Evolutionary conservation across 1,140 invertebrate species (phyloP).

Genomic region (Steinernema khuongi): DNA sequence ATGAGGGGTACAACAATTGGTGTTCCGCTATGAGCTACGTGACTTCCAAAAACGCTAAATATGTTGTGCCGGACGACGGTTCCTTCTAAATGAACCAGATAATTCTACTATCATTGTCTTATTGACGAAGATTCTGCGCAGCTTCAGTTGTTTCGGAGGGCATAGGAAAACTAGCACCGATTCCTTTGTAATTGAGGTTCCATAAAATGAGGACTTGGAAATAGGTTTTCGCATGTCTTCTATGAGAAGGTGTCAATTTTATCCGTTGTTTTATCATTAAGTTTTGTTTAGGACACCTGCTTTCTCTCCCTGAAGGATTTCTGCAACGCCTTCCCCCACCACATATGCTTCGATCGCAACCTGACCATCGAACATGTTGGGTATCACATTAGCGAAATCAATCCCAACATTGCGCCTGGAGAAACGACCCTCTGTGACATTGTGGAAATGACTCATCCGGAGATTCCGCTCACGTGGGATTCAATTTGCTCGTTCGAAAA

Average conservation of each 20-base stretch:
- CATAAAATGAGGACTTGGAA: no score
- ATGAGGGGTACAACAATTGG: no score
- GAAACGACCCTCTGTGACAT: constrained; percentile 53
- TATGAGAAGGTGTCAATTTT: no score
- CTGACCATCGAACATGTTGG: constrained; percentile 59
- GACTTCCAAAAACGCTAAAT: not conserved
- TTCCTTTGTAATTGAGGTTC: no score
- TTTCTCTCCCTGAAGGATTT: constrained; percentile 44
- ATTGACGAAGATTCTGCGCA: no score
- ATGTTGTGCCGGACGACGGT: not conserved
- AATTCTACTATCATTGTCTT: not conserved
- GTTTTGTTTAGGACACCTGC: constrained; percentile 22
- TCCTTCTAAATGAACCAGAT: not conserved
- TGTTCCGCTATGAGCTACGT: no score
- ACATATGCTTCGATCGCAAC: constrained; percentile 60
- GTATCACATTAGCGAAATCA: constrained; percentile 39
- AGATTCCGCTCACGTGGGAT: constrained; percentile 58
- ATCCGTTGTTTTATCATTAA: not conserved
- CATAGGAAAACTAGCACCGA: no score
- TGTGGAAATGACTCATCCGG: constrained; percentile 59
- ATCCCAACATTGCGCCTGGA: constrained; percentile 33
- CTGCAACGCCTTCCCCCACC: constrained; percentile 60
- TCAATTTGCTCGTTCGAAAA: constrained; percentile 57
- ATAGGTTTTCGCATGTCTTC: no score
- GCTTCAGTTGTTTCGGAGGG: no score